Conservation (phyloP, 2,888 invertebrate genomes). For the Polydrusus pterygomalis region DNA sequence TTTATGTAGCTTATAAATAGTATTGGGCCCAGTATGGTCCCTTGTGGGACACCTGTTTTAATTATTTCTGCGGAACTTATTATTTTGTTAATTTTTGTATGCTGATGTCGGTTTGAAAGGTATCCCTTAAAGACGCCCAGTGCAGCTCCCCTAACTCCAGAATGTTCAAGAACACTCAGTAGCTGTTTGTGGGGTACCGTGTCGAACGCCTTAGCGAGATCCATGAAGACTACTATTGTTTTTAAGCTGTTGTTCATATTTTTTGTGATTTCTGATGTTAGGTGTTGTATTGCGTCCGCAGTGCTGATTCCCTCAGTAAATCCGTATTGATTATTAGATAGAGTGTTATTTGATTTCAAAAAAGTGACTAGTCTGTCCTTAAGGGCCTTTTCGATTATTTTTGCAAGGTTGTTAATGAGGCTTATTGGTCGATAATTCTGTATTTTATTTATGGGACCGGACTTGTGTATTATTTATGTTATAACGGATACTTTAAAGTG, state of each 20-base stretch:
- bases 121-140: background rate
- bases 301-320: background rate
- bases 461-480: too few relatives aligned
- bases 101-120: background rate
- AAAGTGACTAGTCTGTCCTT: too few relatives aligned
- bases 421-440: too few relatives aligned
- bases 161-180: background rate
- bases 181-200: background rate
- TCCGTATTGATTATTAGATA: background rate
- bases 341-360: background rate
- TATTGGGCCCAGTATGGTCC: background rate
- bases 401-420: too few relatives aligned
- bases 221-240: background rate
- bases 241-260: background rate
- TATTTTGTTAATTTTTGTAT: background rate
- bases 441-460: too few relatives aligned
- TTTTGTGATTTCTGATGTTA: background rate
- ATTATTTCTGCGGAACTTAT: background rate
- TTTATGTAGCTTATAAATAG: background rate
- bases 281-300: background rate
- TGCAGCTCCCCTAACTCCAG: background rate
- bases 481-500: too few relatives aligned
- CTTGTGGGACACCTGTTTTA: background rate
- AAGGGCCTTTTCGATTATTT: too few relatives aligned
- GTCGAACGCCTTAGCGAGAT: background rate